Evolutionary conservation across 2,797 vertebrate genomes (phyloP), one percentile per base, ranked within the genome.

Genomic region (Rallus crepitans): DNA sequence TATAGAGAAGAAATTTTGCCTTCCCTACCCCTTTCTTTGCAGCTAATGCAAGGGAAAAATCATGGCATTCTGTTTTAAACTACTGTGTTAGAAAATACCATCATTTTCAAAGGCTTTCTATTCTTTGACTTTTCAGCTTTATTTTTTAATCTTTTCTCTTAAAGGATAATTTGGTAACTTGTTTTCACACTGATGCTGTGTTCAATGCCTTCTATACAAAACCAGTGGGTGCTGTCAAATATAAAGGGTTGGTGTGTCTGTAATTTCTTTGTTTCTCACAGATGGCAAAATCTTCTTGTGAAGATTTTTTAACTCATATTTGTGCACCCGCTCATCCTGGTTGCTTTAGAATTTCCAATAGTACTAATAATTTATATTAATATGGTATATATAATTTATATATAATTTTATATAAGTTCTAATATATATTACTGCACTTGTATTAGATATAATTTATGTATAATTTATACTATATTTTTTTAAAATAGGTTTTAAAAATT

Each of bases 181-280:
- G 11, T 75, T 93, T 94, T 82, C 52, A 65, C 7, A 40, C 10
- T 0, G 0, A 20, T 92, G 40, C 56, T 87, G 1, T 42, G 11
- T 77, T 89, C 42, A 65, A 0, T 92, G 25, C 61, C 40, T 86
- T 84, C 35, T 87, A 3, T 82, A 76, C 61, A 65, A 87, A 88
- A 90, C 11, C 48, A 79, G 50, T 76, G 55, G 24, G 28, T 85
- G 40, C 69, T 82, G 79, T 86, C 53, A 65, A 72, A 77, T 50
- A 33, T 57, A 42, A 82, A 69, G 21, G 5, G 31, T 63, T 90
- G 23, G 31, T 77, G 13, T 77, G 48, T 78, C 80, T 75, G 48
- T 61, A 84, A 82, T 80, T 82, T 90, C 77, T 47, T 89, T n/a
- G 35, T 85, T 93, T 87, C 48, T 87, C 72, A 81, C 72, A 92